Evolutionary conservation across 2,113 vertebrate species (phyloP).

Genomic region (Motacilla tschutschensis): DNA sequence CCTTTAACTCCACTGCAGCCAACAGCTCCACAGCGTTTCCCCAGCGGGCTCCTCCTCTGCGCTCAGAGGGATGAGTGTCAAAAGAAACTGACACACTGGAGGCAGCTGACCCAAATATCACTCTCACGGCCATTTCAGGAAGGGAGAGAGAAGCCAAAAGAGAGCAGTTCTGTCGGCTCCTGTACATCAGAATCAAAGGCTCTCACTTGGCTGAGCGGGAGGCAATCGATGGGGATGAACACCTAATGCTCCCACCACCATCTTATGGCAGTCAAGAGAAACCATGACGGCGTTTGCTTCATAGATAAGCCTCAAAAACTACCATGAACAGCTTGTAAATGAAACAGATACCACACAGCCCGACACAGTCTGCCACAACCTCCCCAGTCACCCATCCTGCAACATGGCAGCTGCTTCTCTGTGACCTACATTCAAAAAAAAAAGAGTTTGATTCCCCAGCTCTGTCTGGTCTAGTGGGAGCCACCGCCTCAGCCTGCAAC

Average conservation of each 20-base stretch:
- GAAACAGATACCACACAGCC: not conserved
- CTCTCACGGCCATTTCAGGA: not conserved
- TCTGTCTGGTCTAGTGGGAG: not conserved
- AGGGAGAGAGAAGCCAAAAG: slow-evolving; percentile 19
- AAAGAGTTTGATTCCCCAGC: not conserved
- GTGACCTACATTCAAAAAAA: not conserved
- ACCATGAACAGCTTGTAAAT: not conserved
- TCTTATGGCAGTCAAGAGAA: not conserved
- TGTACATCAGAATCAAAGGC: not conserved
- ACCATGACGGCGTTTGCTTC: not conserved
- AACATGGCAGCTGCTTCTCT: not conserved
- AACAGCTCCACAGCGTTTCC: not conserved
- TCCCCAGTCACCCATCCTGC: not conserved
- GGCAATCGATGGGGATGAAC: not conserved
- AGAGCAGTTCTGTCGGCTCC: slow-evolving; percentile 28
- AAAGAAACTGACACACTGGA: slow-evolving; percentile 1
- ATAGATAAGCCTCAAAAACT: not conserved
- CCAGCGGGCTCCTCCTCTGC: not conserved
- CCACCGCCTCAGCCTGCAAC: not conserved
- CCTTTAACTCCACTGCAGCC: not conserved
- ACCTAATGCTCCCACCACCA: not conserved
- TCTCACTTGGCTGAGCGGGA: not conserved
- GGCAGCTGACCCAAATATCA: slow-evolving; percentile 59
- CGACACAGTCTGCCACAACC: not conserved
- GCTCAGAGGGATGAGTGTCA: slow-evolving; percentile 40